Evolutionary conservation across 2,797 vertebrate species (phyloP), one percentile per base, ranked within the genome.

Genomic region (Tangara arthus): DNA sequence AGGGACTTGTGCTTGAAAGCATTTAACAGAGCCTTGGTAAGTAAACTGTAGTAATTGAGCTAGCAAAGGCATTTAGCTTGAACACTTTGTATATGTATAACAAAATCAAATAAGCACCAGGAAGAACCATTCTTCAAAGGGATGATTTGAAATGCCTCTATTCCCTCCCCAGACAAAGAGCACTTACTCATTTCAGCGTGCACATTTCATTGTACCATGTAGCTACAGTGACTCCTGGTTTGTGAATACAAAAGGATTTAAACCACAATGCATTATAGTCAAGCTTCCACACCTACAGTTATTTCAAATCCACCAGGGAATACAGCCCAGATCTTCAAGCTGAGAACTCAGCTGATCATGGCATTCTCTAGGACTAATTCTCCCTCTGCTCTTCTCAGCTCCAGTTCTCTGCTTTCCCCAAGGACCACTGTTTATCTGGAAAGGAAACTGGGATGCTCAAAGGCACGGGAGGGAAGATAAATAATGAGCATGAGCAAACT

Each of bases 41-140:
- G 93, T 90, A 95, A 94, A 91, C 95, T 94, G 52, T 68, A 90
- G 78, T 92, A 94, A 96, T 85, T 93, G 93, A 95, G 75, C 82
- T 87, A 82, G 87, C 77, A 91, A 79, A 96, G 88, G 66, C 89
- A 82, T 95, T 95, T 94, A 96, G 60, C 73, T 84, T 90, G 93
- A 94, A 96, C 90, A 86, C 37, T 86, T 86, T 79, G 80, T 93
- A 44, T 93, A 90, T 73, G 56, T 94, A 77, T 93, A 92, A 82
- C 68, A 96, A 94, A 97, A 97, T 95, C 94, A 96, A 94, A 94
- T 93, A 88, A 91, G 66, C 80, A 77, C 63, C 70, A 79, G 85
- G 94, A 94, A 93, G 80, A 94, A 68, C 82, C 88, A 20, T 90
- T 94, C 82, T 95, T 95, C 95, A 92, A 92, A 92, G 68, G 26